phyloP scores from a whole-genome alignment of 2,113 vertebrate genomes.

The Tragelaphus buxtoni region DNA sequence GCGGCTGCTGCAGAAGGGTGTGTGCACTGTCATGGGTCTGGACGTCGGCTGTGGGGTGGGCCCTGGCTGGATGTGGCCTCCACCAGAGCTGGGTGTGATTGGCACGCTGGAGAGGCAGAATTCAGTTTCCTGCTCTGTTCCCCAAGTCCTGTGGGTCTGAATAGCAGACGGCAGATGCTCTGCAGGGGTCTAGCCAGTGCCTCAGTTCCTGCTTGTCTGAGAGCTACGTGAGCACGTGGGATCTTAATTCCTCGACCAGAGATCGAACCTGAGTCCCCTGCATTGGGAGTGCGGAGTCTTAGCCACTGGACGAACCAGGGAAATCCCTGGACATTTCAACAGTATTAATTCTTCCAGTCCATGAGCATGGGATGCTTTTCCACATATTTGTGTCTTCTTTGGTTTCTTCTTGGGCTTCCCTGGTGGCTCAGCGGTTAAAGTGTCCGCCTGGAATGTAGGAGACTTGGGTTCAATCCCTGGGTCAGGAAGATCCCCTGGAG shows the following conservation, averaged over 20 bases:
- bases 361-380: neutral
- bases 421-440: too few relatives aligned
- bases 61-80: neutral
- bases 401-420: too few relatives aligned
- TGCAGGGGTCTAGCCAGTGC: fast-evolving
- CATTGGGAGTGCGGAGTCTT: neutral
- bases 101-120: neutral
- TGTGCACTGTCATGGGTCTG: neutral
- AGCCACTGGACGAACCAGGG: neutral
- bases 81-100: neutral
- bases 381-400: neutral
- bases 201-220: neutral
- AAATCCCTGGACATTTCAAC: neutral
- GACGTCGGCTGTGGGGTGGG: neutral
- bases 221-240: neutral
- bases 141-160: neutral
- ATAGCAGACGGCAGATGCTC: neutral
- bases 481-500: too few relatives aligned
- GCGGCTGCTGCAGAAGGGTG: neutral
- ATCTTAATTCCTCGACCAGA: neutral
- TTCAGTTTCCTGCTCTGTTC: neutral
- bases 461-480: too few relatives aligned
- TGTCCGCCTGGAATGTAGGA: too few relatives aligned
- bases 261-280: neutral
- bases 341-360: neutral